Percentiles rank a stretch among this genome's conserved stretches.
Evolutionary conservation across 1,140 invertebrate species (phyloP).

Genomic region (Phthorimaea operculella): DNA sequence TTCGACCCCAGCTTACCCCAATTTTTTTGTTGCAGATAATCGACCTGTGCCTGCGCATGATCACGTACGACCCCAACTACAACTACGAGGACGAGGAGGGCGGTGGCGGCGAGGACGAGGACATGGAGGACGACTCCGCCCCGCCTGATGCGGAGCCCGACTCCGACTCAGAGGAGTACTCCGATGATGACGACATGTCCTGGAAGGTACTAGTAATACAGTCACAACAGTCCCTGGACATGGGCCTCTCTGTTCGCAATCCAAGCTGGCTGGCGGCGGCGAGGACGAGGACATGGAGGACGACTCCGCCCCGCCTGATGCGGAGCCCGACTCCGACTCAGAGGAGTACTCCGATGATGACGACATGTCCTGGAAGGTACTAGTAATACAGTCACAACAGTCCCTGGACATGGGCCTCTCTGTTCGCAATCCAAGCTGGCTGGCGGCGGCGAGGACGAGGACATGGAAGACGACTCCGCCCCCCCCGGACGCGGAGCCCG

Average conservation of each 20-base stretch:
- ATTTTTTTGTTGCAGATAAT: slow-evolving; percentile 75
- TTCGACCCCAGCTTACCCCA: too few species aligned
- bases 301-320: slow-evolving; percentile 78
- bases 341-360: slow-evolving; percentile 99
- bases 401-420: too few species aligned
- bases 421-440: too few species aligned
- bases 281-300: slow-evolving; percentile 76
- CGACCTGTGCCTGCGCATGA: slow-evolving; percentile 88
- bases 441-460: slow-evolving; percentile 75
- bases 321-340: slow-evolving; percentile 72
- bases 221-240: too few species aligned
- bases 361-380: slow-evolving; percentile 98
- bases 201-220: slow-evolving; percentile 96
- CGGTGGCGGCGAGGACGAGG: slow-evolving; percentile 74
- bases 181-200: slow-evolving; percentile 99
- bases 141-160: slow-evolving; percentile 72
- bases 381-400: too few species aligned
- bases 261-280: too few species aligned
- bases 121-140: slow-evolving; percentile 76
- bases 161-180: slow-evolving; percentile 90
- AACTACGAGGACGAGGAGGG: slow-evolving; percentile 90
- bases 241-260: too few species aligned
- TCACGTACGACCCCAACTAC: slow-evolving; percentile 99
- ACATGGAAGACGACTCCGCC: slow-evolving; percentile 76
- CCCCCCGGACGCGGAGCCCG: slow-evolving; percentile 72